A percentile compares a stretch with the other conserved stretches of the same genome.
Evolutionary conservation across 2,888 invertebrate species (phyloP).

Genomic region (Drosophila anceps): DNA sequence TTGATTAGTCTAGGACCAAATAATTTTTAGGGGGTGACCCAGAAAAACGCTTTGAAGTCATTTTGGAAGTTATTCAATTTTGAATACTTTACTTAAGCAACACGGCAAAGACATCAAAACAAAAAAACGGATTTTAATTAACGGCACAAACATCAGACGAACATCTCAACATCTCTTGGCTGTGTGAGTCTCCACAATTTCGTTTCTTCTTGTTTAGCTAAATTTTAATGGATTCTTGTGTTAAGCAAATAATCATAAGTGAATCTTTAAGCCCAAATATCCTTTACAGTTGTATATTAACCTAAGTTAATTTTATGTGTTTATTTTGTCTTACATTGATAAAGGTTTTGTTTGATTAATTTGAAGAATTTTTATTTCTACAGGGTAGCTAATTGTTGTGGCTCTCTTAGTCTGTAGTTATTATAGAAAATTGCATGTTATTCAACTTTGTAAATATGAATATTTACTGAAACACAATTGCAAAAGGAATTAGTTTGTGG

Average conservation of each 20-base stretch:
- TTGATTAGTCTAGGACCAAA: constrained; percentile 50
- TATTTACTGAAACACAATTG: too few species aligned
- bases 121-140: constrained; percentile 64
- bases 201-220: constrained; percentile 30
- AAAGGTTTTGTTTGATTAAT: not conserved
- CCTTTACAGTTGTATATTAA: not conserved
- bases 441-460: too few species aligned
- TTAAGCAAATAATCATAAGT: constrained; percentile 5
- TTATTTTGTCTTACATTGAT: not conserved
- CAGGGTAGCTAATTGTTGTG: not conserved
- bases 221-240: constrained; percentile 20
- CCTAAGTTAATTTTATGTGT: not conserved
- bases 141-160: constrained; percentile 47
- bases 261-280: too few species aligned
- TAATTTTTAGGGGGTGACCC: constrained; percentile 16
- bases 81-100: constrained; percentile 66
- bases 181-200: constrained; percentile 33
- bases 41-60: constrained; percentile 64
- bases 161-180: constrained; percentile 30
- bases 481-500: not conserved
- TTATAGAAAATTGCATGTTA: too few species aligned
- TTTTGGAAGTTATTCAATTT: constrained; percentile 40
- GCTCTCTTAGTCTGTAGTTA: not conserved
- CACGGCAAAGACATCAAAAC: constrained; percentile 62
- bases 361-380: not conserved